Conservation (phyloP, 1,140 invertebrate genomes). For the Doryteuthis pealeii region DNA sequence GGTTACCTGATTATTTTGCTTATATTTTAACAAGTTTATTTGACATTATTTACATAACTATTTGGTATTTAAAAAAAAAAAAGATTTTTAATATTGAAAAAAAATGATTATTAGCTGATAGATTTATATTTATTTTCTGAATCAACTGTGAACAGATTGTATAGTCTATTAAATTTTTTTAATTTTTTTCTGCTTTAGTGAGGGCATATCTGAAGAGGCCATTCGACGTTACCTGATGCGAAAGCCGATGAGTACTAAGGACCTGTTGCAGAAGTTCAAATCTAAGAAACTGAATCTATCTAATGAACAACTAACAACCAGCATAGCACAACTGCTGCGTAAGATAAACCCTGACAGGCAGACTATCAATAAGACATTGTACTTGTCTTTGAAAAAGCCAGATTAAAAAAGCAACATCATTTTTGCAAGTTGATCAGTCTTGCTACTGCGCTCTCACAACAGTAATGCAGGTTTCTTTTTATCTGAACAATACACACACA, state of each 20-base stretch:
- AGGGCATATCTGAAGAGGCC: conserved; percentile 90
- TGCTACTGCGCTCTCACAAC: too few species aligned
- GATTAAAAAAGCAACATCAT: conserved; percentile 17
- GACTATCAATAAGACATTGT: conserved; percentile 92
- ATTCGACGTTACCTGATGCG: conserved; percentile 89
- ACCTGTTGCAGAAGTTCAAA: conserved; percentile 92
- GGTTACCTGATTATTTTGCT: too few species aligned
- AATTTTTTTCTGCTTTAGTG: conserved; percentile 63
- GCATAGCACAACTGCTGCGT: conserved; percentile 92
- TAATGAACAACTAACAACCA: conserved; percentile 85
- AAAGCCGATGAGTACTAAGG: conserved; percentile 95
- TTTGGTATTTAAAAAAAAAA: too few species aligned
- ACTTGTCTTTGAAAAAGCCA: conserved; percentile 73
- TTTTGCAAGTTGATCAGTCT: too few species aligned
- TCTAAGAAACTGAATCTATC: conserved; percentile 89
- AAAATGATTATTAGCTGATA: too few species aligned
- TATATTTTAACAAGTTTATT: too few species aligned
- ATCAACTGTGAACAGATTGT: too few species aligned
- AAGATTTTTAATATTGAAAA: too few species aligned
- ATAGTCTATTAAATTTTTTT: not conserved
- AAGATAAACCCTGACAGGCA: conserved; percentile 91
- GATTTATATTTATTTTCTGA: too few species aligned
- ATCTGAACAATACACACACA: too few species aligned
- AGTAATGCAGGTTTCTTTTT: too few species aligned
- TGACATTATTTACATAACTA: too few species aligned